Evolutionary conservation across 2,113 vertebrate species (phyloP), one percentile per base, ranked within the genome.

Genomic region (Coryphaenoides rupestris): DNA sequence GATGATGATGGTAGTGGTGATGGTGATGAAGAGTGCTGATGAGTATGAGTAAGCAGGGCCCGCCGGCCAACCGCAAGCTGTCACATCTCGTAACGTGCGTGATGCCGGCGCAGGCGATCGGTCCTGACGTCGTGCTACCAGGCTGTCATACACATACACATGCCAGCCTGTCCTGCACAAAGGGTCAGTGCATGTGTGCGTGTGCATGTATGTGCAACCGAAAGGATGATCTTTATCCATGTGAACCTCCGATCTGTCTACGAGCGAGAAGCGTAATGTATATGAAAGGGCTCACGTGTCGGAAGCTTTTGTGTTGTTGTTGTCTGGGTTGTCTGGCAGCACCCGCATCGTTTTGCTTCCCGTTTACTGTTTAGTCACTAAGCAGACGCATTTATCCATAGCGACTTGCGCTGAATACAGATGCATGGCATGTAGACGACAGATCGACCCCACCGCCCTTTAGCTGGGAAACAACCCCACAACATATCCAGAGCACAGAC

Each of bases 1-100:
- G 82, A 84, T 33, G 73, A 82, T 83, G 87, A 89, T 86, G 87
- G n/a, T n/a, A n/a, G n/a, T 79, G 82, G 83, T 72, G 82, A 84
- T 33, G 73, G 82, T 83, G 87, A 89, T 86, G 87, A 87, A 85
- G 81, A 86, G 84, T 83, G 76, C 82, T 86, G 87, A 87, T 88
- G 85, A 86, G 74, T 87, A 81, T 85, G 83, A 85, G 85, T 87
- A 86, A 87, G 84, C 85, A 85, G 81, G 78, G 7, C 33, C 85
- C 82, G 70, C 78, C 54, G 81, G 87, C 84, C 69, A 84, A 81
- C 79, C 78, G 78, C 74, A 67, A 76, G 77, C 84, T 87, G 85
- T 89, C 87, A 86, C 84, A 87, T 86, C 78, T 66, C 82, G 86
- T 89, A 78, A 70, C 75, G 75, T 71, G 65, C 55, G 69, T 89